These are phyloP conservation scores for Gymnodraco acuticeps DNA, from an alignment of 2,797 vertebrate genomes.

Conservation along the genomic window DNA sequence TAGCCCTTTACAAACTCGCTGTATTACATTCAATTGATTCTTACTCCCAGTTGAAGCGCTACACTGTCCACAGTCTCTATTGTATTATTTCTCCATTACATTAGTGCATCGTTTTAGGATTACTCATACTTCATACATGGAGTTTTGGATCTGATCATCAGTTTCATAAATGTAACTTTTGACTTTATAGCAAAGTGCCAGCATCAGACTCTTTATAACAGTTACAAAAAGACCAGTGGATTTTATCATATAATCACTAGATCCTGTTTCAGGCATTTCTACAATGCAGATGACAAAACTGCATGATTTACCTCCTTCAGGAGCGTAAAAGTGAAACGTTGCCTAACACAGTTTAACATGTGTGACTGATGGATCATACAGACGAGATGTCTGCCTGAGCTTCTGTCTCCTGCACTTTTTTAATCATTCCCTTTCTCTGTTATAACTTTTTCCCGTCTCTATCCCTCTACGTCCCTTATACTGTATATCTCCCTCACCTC, in stretches of 20 bases:
- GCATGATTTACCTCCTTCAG: slow-evolving; percentile 29
- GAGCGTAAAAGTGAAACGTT: slow-evolving; percentile 27
- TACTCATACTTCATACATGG: neutral
- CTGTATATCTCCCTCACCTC: slow-evolving; percentile 24
- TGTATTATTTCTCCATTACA: neutral
- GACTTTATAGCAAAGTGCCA: neutral
- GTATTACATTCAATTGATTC: slow-evolving; percentile 39
- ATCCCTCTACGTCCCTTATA: slow-evolving; percentile 19
- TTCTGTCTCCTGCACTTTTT: slow-evolving; percentile 28
- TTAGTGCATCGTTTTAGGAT: neutral
- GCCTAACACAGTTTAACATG: slow-evolving; percentile 31
- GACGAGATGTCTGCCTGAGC: slow-evolving; percentile 25
- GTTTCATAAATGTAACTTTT: slow-evolving; percentile 8
- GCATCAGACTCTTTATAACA: slow-evolving; percentile 2
- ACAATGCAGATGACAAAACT: slow-evolving; percentile 16
- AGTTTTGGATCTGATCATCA: slow-evolving; percentile 12
- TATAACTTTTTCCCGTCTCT: neutral
- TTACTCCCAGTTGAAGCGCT: neutral
- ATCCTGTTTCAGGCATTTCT: slow-evolving; percentile 37
- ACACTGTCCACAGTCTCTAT: neutral
- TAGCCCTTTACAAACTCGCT: slow-evolving; percentile 20
- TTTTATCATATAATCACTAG: slow-evolving; percentile 17
- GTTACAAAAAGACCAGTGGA: slow-evolving; percentile 16
- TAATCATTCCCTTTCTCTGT: slow-evolving; percentile 21
- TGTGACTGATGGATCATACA: slow-evolving; percentile 43